Percentiles rank a stretch among this genome's conserved stretches.
These are phyloP conservation scores for Amaurobius ferox DNA, from an alignment of 2,888 invertebrate genomes.

Conservation along the genomic window DNA sequence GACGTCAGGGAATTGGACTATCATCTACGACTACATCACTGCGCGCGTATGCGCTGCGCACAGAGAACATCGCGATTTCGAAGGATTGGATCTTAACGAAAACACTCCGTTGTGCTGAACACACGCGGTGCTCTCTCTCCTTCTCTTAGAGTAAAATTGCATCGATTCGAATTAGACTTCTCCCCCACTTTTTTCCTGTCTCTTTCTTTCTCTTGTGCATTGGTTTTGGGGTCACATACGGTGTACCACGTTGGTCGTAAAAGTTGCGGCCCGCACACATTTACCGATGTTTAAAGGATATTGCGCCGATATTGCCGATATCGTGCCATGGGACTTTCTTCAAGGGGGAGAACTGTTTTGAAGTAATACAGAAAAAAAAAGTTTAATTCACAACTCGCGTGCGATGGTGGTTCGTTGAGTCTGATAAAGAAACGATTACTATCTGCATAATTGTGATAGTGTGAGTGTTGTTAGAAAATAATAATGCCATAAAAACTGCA, in stretches of 20 bases:
- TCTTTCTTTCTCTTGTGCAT: background rate
- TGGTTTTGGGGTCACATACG: background rate
- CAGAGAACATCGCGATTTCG: background rate
- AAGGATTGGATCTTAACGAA: background rate
- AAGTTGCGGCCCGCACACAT: background rate
- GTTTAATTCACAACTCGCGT: too few species aligned
- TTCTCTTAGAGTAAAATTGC: background rate
- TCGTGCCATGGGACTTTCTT: background rate
- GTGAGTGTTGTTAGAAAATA: too few species aligned
- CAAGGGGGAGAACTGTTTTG: background rate
- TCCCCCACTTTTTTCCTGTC: background rate
- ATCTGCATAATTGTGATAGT: too few species aligned
- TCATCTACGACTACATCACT: constrained; percentile 5
- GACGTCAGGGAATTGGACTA: background rate
- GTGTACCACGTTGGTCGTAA: background rate
- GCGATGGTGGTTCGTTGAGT: too few species aligned
- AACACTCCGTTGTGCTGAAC: constrained; percentile 14
- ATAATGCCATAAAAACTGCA: too few species aligned
- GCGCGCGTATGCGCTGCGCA: background rate
- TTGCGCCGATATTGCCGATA: too few species aligned
- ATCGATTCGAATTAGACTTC: background rate
- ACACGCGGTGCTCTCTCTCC: background rate
- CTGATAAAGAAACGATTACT: too few species aligned
- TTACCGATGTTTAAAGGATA: too few species aligned
- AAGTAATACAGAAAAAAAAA: too few species aligned